phyloP scores from a whole-genome alignment of 2,797 vertebrate genomes.

The Gobio occitaniae region DNA sequence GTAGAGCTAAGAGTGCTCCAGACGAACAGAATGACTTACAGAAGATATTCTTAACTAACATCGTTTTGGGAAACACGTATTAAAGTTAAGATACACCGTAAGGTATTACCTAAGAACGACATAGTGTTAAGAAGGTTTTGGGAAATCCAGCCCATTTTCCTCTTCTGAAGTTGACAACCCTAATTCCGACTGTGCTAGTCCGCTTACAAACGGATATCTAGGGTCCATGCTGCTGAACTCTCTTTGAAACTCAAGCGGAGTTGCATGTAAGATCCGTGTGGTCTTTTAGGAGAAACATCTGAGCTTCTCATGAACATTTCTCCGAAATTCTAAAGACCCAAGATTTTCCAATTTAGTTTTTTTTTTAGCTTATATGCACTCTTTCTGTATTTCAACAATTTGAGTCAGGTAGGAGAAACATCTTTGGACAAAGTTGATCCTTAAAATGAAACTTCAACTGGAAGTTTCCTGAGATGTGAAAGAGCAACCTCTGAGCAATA shows the following conservation, averaged over 20 bases:
- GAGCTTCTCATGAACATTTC: not conserved
- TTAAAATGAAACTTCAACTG: not conserved
- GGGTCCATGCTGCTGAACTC: no score
- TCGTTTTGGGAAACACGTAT: no score
- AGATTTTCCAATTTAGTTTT: not conserved
- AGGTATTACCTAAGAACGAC: no score
- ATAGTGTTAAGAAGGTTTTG: no score
- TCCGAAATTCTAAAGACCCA: not conserved
- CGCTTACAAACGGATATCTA: not conserved
- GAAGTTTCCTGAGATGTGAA: not conserved
- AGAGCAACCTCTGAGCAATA: slow-evolving; percentile 4
- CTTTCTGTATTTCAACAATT: not conserved
- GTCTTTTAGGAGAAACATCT: not conserved
- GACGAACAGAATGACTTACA: no score
- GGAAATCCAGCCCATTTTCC: no score
- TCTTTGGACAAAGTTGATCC: not conserved
- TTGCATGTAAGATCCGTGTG: not conserved
- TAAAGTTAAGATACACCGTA: no score
- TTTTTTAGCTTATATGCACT: not conserved
- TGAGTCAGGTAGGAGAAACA: not conserved
- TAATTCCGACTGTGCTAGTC: no score
- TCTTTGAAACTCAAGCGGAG: not conserved
- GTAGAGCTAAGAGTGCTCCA: no score
- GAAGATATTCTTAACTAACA: no score
- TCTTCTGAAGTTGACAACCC: no score